Evolutionary conservation across 2,113 vertebrate species (phyloP), one percentile per base, ranked within the genome.

Genomic region (Brachypodius melanocephalos): DNA sequence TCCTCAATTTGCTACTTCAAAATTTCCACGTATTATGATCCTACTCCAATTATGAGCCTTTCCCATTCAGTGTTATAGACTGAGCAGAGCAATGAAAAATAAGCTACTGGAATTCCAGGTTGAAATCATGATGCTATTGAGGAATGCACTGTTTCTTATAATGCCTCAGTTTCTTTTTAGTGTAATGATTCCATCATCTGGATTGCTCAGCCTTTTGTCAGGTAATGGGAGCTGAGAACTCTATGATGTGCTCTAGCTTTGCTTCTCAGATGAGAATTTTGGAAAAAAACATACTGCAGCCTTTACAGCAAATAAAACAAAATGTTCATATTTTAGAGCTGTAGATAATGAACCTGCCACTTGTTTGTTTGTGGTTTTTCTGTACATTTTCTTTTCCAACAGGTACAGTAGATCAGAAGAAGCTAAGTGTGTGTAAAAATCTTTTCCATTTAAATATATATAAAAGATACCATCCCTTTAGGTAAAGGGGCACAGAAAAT

Each of bases 11-110:
- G 43, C 58, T 67, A 20, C 52, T 63, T 96, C 94, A 97, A 0
- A 89, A 62, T 95, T 92, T 95, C 94, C 93, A 74, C 24, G 34
- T 88, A 77, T 93, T 42, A 14, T 97, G 93, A 90, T 76, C 55
- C 89, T 38, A 10, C 38, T 38, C 38, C 38, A 38, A 10, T 38
- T 38, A 38, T 38, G 38, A 32, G 17, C 76, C 54, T 81, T 90
- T 93, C 69, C 68, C 26, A 51, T 76, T 77, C 55, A 24, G 28
- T 71, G 34, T 67, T 92, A 54, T 9, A 55, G 63, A 11, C 51
- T 59, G 75, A 71, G 42, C 85, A 73, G 51, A 78, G 57, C 72
- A 68, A 11, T 59, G 25, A 55, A 73, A 79, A 93, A 67, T 52
- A 17, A 88, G 59, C 55, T 52, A 8, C 72, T 88, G 75, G 38